Conservation (phyloP, 2,113 vertebrate species). For the Arothron firmamentum region DNA sequence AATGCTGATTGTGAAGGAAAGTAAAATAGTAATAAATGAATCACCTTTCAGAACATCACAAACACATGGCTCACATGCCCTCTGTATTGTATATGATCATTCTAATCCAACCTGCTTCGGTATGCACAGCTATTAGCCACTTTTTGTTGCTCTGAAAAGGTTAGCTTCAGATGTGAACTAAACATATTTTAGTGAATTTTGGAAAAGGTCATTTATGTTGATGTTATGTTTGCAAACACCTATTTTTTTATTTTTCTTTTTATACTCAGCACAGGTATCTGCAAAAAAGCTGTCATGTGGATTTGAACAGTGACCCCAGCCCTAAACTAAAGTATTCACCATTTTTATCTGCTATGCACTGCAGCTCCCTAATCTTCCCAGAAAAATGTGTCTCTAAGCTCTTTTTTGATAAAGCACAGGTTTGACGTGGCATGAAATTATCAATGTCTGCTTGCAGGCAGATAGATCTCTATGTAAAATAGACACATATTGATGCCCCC, state of each 20-base stretch:
- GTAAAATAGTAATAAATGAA: conserved; percentile 17
- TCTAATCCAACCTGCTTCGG: conserved; percentile 1
- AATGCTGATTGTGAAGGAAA: conserved; percentile 3
- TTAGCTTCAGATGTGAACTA: conserved; percentile 35
- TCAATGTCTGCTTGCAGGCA: conserved; percentile 75
- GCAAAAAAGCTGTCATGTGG: conserved; percentile 51
- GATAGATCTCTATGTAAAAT: conserved; percentile 37
- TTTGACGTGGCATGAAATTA: conserved; percentile 79
- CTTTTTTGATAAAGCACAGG: conserved; percentile 70
- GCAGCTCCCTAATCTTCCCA: conserved; percentile 68
- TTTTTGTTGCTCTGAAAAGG: conserved; percentile 36
- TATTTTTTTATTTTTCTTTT: conserved; percentile 11
- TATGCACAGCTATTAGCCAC: conserved; percentile 26
- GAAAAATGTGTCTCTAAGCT: conserved; percentile 71
- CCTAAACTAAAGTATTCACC: conserved; percentile 50
- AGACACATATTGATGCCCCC: conserved; percentile 29
- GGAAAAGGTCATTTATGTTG: conserved; percentile 39
- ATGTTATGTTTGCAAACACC: conserved; percentile 14
- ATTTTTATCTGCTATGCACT: conserved; percentile 41
- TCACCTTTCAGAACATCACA: background rate
- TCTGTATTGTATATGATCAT: too few relatives aligned
- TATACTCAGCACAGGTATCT: conserved; percentile 49
- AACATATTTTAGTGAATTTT: conserved; percentile 21
- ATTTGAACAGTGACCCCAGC: conserved; percentile 60
- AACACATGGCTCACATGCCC: background rate